Base-by-base conservation (phyloP, 2,113 vertebrate genomes). In the Holacanthus passer region DNA sequence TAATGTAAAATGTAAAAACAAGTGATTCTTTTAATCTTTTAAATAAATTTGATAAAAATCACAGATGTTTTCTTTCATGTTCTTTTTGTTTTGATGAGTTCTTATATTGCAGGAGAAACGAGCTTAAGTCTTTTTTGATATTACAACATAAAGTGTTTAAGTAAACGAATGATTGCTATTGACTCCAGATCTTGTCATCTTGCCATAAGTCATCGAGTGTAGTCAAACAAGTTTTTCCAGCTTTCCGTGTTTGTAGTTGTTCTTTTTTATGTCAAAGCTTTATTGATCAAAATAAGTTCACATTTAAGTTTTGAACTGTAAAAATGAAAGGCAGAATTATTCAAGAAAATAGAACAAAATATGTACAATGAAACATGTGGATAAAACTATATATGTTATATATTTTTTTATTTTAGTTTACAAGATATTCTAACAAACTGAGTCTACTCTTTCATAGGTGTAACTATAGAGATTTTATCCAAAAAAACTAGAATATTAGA, bases 11-110 rank as follows among this genome's bases (percentile, higher is more conserved):
- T 91, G 89, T 90, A 79, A 87, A 90, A 91, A 90, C 63, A 93
- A 88, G 63, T 93, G 85, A 90, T 93, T 92, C 84, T 95, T 94
- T 95, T 95, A 94, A 94, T 91, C 87, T 88, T 94, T 93, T 91
- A 92, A 95, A 95, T 95, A 95, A 95, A 95, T 91, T 86, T 92
- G 56, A 73, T 69, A 73, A 89, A 93, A 86, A 88, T 87, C 78
- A n/a, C 13, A 45, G n/a, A 24, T 24, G 11, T 8, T 6, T 24
- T 39, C 0, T 13, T 32, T 24, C 5, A 19, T 24, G 27, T 50
- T n/a, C 64, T 55, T 22, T 66, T 27, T 37, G 10, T 69, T 52
- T 56, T 48, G 8, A 62, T 32, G 20, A 16, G 1, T 1, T 11
- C 4, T 32, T 11, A 0, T 1, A 16, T 65, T 52, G 29, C 16